These are phyloP conservation scores for Neria commutata DNA, from an alignment of 2,888 invertebrate genomes.

Conservation along the genomic window DNA sequence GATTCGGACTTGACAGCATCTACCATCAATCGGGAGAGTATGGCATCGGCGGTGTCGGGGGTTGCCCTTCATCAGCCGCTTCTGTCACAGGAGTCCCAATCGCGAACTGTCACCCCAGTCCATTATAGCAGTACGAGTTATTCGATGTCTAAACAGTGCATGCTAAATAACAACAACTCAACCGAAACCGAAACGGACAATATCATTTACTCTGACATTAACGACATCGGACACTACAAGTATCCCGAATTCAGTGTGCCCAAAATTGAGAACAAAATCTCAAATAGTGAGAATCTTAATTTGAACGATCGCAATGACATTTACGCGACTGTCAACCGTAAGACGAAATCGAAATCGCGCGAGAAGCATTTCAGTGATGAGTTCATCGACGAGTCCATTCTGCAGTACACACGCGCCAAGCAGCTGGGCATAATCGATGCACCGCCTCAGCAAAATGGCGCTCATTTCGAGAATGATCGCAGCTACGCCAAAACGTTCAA, in stretches of 20 bases:
- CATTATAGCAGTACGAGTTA: constrained; percentile 64
- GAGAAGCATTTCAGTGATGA: constrained; percentile 61
- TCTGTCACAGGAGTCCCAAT: constrained; percentile 60
- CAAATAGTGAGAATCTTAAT: constrained; percentile 56
- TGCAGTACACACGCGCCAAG: constrained; percentile 56
- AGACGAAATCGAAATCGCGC: constrained; percentile 58
- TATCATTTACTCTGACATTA: constrained; percentile 62
- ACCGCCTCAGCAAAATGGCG: constrained; percentile 37
- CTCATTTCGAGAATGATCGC: constrained; percentile 41
- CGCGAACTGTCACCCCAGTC: constrained; percentile 60
- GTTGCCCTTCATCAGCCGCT: constrained; percentile 60
- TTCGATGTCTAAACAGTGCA: constrained; percentile 63
- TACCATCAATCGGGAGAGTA: constrained; percentile 65
- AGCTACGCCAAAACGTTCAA: constrained; percentile 45
- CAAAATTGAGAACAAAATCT: constrained; percentile 55
- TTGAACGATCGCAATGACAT: constrained; percentile 58
- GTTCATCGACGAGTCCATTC: constrained; percentile 60
- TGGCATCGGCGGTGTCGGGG: constrained; percentile 51
- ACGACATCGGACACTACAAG: constrained; percentile 60
- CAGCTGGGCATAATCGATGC: constrained; percentile 41
- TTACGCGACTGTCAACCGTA: constrained; percentile 62
- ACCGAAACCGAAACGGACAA: constrained; percentile 62
- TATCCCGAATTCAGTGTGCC: constrained; percentile 48
- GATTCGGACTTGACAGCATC: constrained; percentile 64
- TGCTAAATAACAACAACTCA: constrained; percentile 59